Evolutionary conservation across 2,888 invertebrate species (phyloP), one percentile per base, ranked within the genome.

Genomic region (Clitarchus hookeri): DNA sequence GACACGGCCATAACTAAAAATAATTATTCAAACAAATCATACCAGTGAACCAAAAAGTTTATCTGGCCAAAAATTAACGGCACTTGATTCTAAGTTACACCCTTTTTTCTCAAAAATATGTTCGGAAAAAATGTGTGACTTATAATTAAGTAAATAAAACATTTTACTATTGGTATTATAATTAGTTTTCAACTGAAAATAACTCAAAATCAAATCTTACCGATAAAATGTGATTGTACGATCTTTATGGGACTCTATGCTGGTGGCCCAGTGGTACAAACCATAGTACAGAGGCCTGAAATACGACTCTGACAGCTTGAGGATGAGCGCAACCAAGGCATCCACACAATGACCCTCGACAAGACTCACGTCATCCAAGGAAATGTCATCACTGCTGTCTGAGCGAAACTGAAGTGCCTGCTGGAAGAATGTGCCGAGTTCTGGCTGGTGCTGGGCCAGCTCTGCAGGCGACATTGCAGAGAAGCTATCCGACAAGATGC

Each of bases 211-310:
- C 25, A 84, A 79, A 53, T 86, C 90, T 89, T 91, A 95, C 94
- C 95, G 94, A 91, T 97, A 97, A 91, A 97, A 98, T 0, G 97
- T 97, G 84, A 97, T 95, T 19, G 94, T 92, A 87, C 96, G 92
- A 87, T 95, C 94, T 86, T 94, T 94, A 85, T 93, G 93, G 84
- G 93, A 92, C 88, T 91, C 88, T 89, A 90, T 86, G 86, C 93
- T 92, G 89, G 93, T 92, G 0, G 97, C 97, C 98, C 98, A 98
- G 90, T 97, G 96, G 90, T 95, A 97, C 25, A 98, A 93, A 92
- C 95, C 95, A 89, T 96, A 95, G 91, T 97, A 98, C 89, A 98
- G 93, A 0, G 98, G 98, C 88, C 97, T 94, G 91, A 99, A 99
- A 79, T 95, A 95, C 0, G 95, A 95, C 91, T 98, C 98, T 0